These are phyloP conservation scores for Acipenser ruthenus DNA, from an alignment of 2,797 vertebrate species.

Conservation along the genomic window DNA sequence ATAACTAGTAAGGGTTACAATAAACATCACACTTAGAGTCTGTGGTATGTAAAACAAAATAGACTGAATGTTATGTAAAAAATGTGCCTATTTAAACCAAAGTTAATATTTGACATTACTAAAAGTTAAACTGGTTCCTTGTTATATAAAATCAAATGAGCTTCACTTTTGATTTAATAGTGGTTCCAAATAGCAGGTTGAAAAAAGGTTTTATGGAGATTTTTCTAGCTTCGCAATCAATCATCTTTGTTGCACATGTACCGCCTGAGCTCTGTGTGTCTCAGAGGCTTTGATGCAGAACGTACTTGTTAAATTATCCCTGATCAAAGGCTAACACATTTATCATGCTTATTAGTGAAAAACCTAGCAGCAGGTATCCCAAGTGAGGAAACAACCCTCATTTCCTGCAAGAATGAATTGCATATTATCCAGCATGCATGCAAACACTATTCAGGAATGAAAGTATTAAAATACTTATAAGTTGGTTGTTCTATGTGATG, in stretches of 20 bases:
- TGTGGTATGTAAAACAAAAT: too few species aligned
- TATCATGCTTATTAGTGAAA: slow-evolving; percentile 81
- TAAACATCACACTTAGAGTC: too few species aligned
- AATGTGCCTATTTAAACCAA: background rate
- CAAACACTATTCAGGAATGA: slow-evolving; percentile 64
- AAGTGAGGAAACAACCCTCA: slow-evolving; percentile 69
- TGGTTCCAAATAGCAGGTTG: slow-evolving; percentile 30
- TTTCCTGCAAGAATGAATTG: slow-evolving; percentile 71
- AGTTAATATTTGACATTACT: background rate
- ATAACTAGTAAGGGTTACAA: too few species aligned
- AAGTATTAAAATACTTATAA: slow-evolving; percentile 39
- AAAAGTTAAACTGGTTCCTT: background rate
- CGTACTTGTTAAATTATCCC: slow-evolving; percentile 76
- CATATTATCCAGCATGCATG: slow-evolving; percentile 68
- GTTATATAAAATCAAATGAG: slow-evolving; percentile 40
- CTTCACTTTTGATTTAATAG: slow-evolving; percentile 62
- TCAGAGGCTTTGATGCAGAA: slow-evolving; percentile 61
- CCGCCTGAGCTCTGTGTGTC: slow-evolving; percentile 57
- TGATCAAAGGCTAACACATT: slow-evolving; percentile 81
- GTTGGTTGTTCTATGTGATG: too few species aligned
- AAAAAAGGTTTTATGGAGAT: slow-evolving; percentile 52
- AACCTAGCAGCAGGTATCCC: slow-evolving; percentile 78
- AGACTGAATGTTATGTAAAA: background rate
- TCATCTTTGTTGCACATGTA: slow-evolving; percentile 59
- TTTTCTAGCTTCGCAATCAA: slow-evolving; percentile 62